A percentile compares a stretch with the other conserved stretches of the same genome.
Conservation (phyloP, 2,888 invertebrate species). For the Drosophila affinis region DNA sequence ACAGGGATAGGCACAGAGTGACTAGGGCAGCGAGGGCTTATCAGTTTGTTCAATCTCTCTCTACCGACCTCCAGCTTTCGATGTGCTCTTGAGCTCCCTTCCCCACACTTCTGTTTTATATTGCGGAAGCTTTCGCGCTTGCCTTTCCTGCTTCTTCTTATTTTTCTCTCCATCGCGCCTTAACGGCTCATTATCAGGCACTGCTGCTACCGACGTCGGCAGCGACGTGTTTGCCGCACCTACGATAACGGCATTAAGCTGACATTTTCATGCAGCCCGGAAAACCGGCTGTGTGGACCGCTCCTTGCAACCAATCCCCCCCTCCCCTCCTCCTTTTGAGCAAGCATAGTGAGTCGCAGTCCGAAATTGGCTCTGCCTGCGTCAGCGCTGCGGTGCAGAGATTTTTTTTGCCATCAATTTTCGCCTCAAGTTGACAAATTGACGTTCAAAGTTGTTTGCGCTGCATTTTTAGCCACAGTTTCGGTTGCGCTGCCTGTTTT, state of each 20-base stretch:
- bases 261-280: slow-evolving; percentile 58
- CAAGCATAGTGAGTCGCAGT: slow-evolving; percentile 17
- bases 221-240: slow-evolving; percentile 70
- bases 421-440: slow-evolving; percentile 78
- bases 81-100: slow-evolving; percentile 9
- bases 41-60: slow-evolving; percentile 4
- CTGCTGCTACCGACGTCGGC: slow-evolving; percentile 51
- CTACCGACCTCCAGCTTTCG: slow-evolving; percentile 1
- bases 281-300: slow-evolving; percentile 20
- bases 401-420: slow-evolving; percentile 76
- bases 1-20: background rate
- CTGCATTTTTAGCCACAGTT: slow-evolving; percentile 76
- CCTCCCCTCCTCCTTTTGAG: background rate
- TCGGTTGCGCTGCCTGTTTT: slow-evolving; percentile 56
- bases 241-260: slow-evolving; percentile 76
- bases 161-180: slow-evolving; percentile 45
- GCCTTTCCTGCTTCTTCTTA: slow-evolving; percentile 29
- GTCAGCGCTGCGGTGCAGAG: slow-evolving; percentile 58
- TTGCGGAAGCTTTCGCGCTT: slow-evolving; percentile 73
- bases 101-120: slow-evolving; percentile 54
- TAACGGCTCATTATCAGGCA: slow-evolving; percentile 73
- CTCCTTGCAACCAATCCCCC: slow-evolving; percentile 40
- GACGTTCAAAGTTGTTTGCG: slow-evolving; percentile 80
- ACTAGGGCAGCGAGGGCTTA: background rate
- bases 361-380: slow-evolving; percentile 45